Evolutionary conservation across 2,888 invertebrate species (phyloP).

Genomic region (Physocephala rufipes): DNA sequence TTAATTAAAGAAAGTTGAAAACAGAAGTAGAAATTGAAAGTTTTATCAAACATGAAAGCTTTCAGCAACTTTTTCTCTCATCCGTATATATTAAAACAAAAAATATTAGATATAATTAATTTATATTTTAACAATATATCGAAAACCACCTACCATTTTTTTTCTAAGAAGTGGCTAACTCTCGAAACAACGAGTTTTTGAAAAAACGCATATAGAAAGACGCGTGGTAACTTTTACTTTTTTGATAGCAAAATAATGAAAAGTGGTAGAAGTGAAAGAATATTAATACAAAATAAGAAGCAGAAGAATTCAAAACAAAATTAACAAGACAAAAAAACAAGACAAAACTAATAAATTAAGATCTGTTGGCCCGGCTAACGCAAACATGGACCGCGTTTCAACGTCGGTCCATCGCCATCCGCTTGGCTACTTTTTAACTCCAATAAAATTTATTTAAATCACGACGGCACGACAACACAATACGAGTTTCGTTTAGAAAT

Average conservation of each 20-base stretch:
- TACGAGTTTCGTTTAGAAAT: neutral
- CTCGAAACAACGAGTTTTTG: constrained; percentile 3
- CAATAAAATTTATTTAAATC: constrained; percentile 18
- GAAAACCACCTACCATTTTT: neutral
- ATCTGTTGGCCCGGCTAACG: neutral
- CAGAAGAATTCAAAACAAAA: neutral
- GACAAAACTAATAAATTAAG: neutral
- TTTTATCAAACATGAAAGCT: constrained; percentile 8
- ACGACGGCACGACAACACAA: neutral
- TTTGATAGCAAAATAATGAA: constrained; percentile 23
- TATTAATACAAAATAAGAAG: neutral
- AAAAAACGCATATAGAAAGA: constrained; percentile 41
- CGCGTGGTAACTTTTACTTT: constrained; percentile 50
- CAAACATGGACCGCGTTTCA: no score
- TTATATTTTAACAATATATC: no score
- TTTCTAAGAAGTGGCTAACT: constrained; percentile 20
- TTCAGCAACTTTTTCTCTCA: constrained; percentile 1
- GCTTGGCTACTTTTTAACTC: neutral
- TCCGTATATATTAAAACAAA: neutral
- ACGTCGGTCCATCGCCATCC: neutral
- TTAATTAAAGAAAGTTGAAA: neutral
- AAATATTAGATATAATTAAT: neutral
- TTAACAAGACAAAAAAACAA: neutral
- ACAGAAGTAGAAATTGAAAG: constrained; percentile 24
- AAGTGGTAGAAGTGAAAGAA: neutral